Conservation (phyloP, 1,140 invertebrate genomes). For the Vanessa tameamea region DNA sequence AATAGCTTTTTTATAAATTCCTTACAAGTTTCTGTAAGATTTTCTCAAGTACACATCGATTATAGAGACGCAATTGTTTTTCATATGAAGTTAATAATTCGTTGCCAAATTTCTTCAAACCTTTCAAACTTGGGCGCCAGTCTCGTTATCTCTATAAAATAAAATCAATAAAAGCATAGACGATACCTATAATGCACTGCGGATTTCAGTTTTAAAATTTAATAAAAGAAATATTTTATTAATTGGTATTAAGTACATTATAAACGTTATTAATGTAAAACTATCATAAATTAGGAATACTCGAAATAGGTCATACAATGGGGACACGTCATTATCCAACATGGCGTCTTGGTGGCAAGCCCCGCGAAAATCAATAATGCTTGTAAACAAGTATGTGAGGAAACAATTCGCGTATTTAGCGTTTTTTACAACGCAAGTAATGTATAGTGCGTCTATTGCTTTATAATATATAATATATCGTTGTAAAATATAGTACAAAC, state of each 20-base stretch:
- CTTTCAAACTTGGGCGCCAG: slow-evolving; percentile 6
- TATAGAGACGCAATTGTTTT: no score
- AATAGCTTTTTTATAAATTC: no score
- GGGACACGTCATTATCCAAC: slow-evolving; percentile 49
- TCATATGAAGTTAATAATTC: no score
- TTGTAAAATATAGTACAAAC: slow-evolving; percentile 39
- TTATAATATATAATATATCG: slow-evolving; percentile 47
- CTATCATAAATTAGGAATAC: background rate
- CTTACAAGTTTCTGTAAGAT: no score
- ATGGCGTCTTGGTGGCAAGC: slow-evolving; percentile 45
- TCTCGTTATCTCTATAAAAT: background rate
- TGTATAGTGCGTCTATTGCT: slow-evolving; percentile 58
- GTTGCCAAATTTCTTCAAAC: background rate
- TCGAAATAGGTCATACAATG: slow-evolving; percentile 3
- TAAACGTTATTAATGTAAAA: background rate
- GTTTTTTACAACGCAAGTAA: slow-evolving; percentile 51
- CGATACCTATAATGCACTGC: background rate
- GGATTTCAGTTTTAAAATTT: background rate
- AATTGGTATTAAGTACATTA: background rate
- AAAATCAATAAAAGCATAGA: slow-evolving; percentile 27
- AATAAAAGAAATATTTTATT: background rate
- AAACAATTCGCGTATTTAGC: slow-evolving; percentile 48
- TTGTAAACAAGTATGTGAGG: slow-evolving; percentile 74
- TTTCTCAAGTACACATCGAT: no score
- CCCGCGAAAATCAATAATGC: slow-evolving; percentile 75